Conservation (phyloP, 2,888 invertebrate genomes). For the Cataglyphis cursor region DNA sequence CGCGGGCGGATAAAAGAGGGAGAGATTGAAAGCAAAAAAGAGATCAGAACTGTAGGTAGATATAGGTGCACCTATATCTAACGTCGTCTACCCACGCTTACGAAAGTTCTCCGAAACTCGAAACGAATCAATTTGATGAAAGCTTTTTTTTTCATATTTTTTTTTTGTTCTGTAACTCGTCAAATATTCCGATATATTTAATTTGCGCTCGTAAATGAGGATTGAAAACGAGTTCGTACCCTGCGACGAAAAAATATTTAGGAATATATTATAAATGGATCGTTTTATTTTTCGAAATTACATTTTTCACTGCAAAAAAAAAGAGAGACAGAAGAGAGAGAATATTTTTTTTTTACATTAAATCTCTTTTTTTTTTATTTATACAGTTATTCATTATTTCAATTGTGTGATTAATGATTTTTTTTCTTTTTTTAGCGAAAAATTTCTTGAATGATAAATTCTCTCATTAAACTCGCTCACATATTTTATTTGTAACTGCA, state of each 20-base stretch:
- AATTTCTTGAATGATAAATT: neutral
- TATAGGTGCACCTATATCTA: neutral
- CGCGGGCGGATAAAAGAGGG: neutral
- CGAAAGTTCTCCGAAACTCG: conserved; percentile 3
- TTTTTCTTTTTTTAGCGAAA: neutral
- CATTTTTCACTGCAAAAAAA: neutral
- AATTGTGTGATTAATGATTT: neutral
- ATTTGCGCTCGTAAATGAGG: conserved; percentile 22
- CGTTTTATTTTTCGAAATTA: neutral
- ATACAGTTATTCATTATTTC: neutral
- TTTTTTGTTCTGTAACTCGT: neutral
- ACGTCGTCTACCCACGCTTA: conserved; percentile 18
- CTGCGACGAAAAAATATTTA: neutral
- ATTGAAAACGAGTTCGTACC: neutral
- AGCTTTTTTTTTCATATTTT: neutral
- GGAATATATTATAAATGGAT: neutral
- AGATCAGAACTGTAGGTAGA: conserved; percentile 17
- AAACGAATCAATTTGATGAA: conserved; percentile 15
- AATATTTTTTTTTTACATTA: neutral
- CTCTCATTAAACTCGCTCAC: neutral
- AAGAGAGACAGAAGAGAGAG: neutral
- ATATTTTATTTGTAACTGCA: neutral
- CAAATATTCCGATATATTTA: conserved; percentile 20
- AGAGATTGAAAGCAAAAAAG: conserved; percentile 43
- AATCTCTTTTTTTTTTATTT: neutral